A percentile compares a stretch with the other conserved stretches of the same genome.
phyloP scores from a whole-genome alignment of 2,797 vertebrate species.

The Agapornis canus region DNA sequence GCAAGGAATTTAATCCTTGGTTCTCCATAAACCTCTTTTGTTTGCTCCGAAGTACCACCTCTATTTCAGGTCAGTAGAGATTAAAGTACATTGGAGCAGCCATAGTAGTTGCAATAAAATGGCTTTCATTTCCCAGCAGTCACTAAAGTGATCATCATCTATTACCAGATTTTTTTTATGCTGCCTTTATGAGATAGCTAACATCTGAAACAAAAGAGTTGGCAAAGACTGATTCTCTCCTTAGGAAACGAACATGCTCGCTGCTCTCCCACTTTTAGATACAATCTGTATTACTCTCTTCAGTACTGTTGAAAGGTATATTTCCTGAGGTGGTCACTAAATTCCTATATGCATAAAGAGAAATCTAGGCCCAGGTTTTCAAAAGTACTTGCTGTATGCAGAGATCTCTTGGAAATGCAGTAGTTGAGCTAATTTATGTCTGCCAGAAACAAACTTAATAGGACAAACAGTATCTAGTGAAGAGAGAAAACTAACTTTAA shows the following conservation, averaged over 20 bases:
- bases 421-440: neutral
- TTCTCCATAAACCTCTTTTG: neutral
- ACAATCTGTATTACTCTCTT: neutral
- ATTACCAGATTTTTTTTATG: neutral
- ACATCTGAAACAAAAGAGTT: neutral
- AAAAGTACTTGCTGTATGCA: neutral
- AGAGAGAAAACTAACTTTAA: neutral
- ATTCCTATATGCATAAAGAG: neutral
- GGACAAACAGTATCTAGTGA: neutral
- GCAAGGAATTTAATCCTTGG: constrained; percentile 37
- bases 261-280: neutral
- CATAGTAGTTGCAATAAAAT: constrained; percentile 3
- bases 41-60: constrained; percentile 14
- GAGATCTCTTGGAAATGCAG: neutral
- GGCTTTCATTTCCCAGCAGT: constrained; percentile 1
- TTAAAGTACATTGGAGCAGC: neutral
- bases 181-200: neutral
- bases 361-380: neutral
- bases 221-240: neutral
- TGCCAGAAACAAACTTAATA: neutral
- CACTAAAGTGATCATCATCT: constrained; percentile 18
- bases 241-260: neutral
- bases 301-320: neutral
- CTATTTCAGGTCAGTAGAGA: constrained; percentile 17
- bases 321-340: neutral